Conservation (phyloP, 2,797 vertebrate species). For the Myotis findleyi region DNA sequence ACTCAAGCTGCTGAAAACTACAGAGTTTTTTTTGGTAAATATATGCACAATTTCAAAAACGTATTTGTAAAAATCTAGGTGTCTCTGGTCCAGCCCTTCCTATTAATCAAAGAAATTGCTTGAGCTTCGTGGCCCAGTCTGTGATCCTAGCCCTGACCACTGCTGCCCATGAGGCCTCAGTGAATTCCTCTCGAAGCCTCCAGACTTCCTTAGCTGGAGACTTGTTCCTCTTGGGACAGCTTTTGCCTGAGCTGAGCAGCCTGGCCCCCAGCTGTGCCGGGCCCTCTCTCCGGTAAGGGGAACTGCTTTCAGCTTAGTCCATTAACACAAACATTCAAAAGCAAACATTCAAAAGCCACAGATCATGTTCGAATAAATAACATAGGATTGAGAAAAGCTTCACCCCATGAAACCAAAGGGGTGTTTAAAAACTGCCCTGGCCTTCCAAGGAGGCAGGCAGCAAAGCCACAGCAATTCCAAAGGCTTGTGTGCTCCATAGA, state of each 20-base stretch:
- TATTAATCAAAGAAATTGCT: constrained; percentile 66
- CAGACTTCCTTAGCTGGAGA: constrained; percentile 76
- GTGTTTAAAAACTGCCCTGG: constrained; percentile 66
- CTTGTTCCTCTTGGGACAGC: constrained; percentile 72
- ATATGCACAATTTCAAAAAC: constrained; percentile 55
- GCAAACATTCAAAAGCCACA: constrained; percentile 82
- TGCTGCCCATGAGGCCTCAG: constrained; percentile 35
- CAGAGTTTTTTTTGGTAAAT: constrained; percentile 49
- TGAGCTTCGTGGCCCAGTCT: neutral
- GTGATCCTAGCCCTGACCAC: neutral
- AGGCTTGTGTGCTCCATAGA: constrained; percentile 66
- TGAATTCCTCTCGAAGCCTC: constrained; percentile 68
- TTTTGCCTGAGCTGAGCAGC: constrained; percentile 53
- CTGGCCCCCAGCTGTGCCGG: constrained; percentile 68
- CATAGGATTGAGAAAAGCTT: constrained; percentile 76
- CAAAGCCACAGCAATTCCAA: constrained; percentile 75
- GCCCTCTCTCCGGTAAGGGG: constrained; percentile 73
- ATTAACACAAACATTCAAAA: constrained; percentile 83
- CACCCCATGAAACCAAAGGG: constrained; percentile 74
- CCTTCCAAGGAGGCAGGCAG: constrained; percentile 75
- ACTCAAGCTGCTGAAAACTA: constrained; percentile 49
- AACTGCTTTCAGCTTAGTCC: constrained; percentile 76
- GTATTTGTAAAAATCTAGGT: constrained; percentile 60
- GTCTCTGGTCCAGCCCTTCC: constrained; percentile 32
- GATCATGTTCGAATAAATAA: constrained; percentile 77